Evolutionary conservation across 2,888 invertebrate genomes (phyloP).

Genomic region (Pterostichus madidus): DNA sequence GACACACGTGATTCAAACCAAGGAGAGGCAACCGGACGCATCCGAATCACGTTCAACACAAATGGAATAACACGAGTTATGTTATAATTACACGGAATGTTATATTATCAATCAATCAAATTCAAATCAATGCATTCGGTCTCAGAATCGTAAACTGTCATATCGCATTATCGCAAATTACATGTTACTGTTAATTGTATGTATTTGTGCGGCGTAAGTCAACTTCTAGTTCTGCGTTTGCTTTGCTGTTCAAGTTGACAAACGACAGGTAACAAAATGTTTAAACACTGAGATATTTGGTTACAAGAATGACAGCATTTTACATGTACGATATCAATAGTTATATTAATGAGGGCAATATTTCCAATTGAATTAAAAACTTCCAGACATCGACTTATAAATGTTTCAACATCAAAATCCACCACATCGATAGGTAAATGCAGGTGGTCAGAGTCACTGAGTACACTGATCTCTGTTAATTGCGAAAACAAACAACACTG

Average conservation of each 20-base stretch:
- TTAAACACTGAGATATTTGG: constrained; percentile 67
- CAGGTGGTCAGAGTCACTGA: constrained; percentile 66
- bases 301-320: constrained; percentile 68
- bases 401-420: constrained; percentile 67
- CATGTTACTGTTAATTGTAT: constrained; percentile 32
- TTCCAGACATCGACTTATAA: constrained; percentile 67
- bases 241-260: constrained; percentile 34
- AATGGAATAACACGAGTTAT: constrained; percentile 66
- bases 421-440: constrained; percentile 65
- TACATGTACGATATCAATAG: constrained; percentile 68
- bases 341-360: constrained; percentile 67
- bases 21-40: background rate
- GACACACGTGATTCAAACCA: constrained; percentile 43
- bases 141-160: constrained; percentile 39
- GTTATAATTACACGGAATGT: constrained; percentile 66
- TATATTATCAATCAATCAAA: constrained; percentile 47
- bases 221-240: constrained; percentile 31
- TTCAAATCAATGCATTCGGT: constrained; percentile 43
- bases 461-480: constrained; percentile 61
- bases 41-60: constrained; percentile 53
- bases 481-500: constrained; percentile 61
- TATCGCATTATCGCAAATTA: constrained; percentile 53
- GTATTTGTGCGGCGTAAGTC: constrained; percentile 38
- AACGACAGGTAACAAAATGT: constrained; percentile 61
- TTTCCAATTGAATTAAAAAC: constrained; percentile 65